A percentile compares a stretch with the other conserved stretches of the same genome.
Evolutionary conservation across 2,888 invertebrate genomes (phyloP).

Genomic region (Diaperis boleti): DNA sequence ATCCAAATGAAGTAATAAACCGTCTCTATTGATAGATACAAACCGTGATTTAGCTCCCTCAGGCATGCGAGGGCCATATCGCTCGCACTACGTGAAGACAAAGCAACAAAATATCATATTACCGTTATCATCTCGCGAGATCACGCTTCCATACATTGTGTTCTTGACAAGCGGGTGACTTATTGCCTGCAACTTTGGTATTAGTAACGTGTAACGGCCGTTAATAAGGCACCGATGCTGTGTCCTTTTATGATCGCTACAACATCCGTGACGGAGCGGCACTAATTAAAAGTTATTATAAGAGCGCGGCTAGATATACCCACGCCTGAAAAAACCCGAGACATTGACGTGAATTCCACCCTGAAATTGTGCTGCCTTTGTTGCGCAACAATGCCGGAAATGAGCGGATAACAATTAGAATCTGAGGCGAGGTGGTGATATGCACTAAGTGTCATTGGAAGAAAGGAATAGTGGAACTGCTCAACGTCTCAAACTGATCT

Average conservation of each 20-base stretch:
- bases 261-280: constrained; percentile 24
- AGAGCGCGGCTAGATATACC: constrained; percentile 3
- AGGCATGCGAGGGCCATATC: constrained; percentile 1
- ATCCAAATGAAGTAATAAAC: constrained; percentile 13
- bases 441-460: no score
- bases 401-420: constrained; percentile 9
- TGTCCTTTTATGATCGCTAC: constrained; percentile 31
- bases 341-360: constrained; percentile 21
- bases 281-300: constrained; percentile 32
- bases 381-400: constrained; percentile 18
- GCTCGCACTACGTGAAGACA: constrained; percentile 25
- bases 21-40: constrained; percentile 13
- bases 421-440: not conserved
- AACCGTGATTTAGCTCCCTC: constrained; percentile 15
- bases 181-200: constrained; percentile 40
- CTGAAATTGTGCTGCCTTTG: constrained; percentile 9
- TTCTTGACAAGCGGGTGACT: constrained; percentile 41
- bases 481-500: no score
- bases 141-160: constrained; percentile 43
- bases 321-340: constrained; percentile 4
- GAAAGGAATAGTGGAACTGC: no score
- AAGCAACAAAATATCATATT: constrained; percentile 42
- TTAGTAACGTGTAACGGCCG: constrained; percentile 40
- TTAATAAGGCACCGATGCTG: constrained; percentile 39
- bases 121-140: constrained; percentile 40